Conservation (phyloP, 2,797 vertebrate species). For the Oreortyx pictus region DNA sequence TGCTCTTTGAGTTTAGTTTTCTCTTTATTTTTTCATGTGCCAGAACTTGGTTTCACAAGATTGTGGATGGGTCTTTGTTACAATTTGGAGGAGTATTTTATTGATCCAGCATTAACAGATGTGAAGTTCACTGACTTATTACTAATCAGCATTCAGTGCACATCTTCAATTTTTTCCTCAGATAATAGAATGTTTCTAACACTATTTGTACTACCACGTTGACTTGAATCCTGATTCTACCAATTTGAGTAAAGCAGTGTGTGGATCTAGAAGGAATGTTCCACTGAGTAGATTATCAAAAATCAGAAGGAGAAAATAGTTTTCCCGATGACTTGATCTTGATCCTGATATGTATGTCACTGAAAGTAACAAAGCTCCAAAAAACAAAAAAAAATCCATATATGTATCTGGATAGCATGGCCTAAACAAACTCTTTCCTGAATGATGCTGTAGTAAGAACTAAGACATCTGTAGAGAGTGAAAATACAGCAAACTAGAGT, state of each 20-base stretch:
- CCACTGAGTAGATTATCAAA: slow-evolving; percentile 19
- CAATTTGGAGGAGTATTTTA: not conserved
- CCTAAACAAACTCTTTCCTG: not conserved
- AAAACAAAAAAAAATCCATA: not conserved
- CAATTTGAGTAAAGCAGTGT: not conserved
- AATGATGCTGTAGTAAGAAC: not conserved
- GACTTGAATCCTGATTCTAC: not conserved
- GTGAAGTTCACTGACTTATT: not conserved
- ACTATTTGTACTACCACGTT: not conserved
- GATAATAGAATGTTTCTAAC: not conserved
- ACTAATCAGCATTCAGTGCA: not conserved
- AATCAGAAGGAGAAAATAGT: slow-evolving; percentile 15
- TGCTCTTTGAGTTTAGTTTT: not conserved
- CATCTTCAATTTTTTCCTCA: not conserved
- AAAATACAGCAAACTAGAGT: not conserved
- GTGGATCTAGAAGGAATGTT: slow-evolving; percentile 26
- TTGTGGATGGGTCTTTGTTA: not conserved
- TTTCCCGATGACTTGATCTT: slow-evolving; percentile 34
- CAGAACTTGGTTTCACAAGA: not conserved
- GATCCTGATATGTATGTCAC: not conserved
- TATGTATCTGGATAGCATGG: not conserved
- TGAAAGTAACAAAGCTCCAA: not conserved
- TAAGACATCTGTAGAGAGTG: not conserved
- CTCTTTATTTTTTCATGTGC: not conserved
- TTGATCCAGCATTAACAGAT: not conserved